These are phyloP conservation scores for Malurus leucopterus DNA, from an alignment of 2,797 vertebrate species.

Conservation along the genomic window DNA sequence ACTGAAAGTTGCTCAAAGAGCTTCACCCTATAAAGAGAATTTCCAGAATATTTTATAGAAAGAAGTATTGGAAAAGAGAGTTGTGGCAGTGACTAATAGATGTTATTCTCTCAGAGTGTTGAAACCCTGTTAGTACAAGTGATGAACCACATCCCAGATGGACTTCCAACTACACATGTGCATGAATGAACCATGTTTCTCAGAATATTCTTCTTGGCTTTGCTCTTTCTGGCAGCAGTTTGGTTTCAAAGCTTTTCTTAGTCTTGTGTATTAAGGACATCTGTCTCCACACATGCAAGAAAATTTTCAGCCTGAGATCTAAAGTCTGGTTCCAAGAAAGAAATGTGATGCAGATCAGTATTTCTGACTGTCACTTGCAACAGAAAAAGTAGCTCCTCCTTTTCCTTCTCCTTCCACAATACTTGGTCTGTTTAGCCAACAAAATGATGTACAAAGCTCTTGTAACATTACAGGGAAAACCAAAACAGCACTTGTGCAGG, in stretches of 20 bases:
- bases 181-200: background rate
- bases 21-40: background rate
- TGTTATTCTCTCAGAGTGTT: background rate
- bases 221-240: background rate
- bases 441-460: background rate
- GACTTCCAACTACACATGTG: background rate
- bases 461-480: background rate
- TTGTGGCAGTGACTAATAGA: background rate
- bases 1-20: background rate
- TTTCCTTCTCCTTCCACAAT: background rate
- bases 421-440: background rate
- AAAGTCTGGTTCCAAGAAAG: background rate
- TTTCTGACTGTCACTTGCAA: background rate
- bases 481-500: background rate
- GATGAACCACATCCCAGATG: background rate
- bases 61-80: background rate
- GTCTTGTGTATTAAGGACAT: background rate
- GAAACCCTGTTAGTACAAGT: fast-evolving
- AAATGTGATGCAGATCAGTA: background rate
- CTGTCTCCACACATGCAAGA: background rate
- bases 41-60: background rate
- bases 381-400: background rate
- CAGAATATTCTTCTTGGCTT: background rate
- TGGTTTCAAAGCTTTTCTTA: background rate
- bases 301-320: background rate